phyloP scores from a whole-genome alignment of 2,888 invertebrate species.

The Ectemnius continuus region DNA sequence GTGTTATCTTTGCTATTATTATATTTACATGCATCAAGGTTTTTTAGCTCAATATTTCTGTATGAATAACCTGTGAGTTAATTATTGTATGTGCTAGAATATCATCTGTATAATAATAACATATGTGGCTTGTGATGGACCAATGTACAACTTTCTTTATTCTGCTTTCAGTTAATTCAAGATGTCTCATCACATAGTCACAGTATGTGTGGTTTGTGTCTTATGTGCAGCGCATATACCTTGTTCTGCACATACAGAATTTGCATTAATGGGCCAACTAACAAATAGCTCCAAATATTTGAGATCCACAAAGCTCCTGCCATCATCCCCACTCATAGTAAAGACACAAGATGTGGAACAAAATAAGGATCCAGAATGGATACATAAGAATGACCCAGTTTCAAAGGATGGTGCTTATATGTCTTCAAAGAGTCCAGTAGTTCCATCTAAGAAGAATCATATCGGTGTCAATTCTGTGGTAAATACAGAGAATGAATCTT shows the following conservation, averaged over 20 bases:
- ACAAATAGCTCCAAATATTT: slow-evolving; percentile 39
- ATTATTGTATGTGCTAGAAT: not conserved
- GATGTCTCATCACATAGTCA: slow-evolving; percentile 84
- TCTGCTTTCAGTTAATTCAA: not conserved
- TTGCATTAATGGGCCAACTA: slow-evolving; percentile 46
- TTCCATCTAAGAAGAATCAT: not conserved
- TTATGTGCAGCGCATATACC: slow-evolving; percentile 88
- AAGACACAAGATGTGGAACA: slow-evolving; percentile 58
- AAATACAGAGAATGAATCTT: slow-evolving; percentile 16
- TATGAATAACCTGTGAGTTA: not conserved
- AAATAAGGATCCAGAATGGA: slow-evolving; percentile 42
- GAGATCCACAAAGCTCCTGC: slow-evolving; percentile 42
- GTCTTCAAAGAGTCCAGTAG: not conserved
- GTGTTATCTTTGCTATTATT: no score
- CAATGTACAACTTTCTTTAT: not conserved
- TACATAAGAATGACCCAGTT: not conserved
- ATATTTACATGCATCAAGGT: not conserved
- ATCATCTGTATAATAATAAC: not conserved
- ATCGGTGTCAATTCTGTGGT: slow-evolving; percentile 23
- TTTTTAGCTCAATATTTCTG: not conserved
- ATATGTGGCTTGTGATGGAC: not conserved
- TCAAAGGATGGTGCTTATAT: not conserved
- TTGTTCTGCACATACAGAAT: slow-evolving; percentile 85
- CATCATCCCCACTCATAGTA: slow-evolving; percentile 51
- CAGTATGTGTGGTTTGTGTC: slow-evolving; percentile 91